Evolutionary conservation across 1,140 invertebrate genomes (phyloP).

Genomic region (Cyclina sinensis): DNA sequence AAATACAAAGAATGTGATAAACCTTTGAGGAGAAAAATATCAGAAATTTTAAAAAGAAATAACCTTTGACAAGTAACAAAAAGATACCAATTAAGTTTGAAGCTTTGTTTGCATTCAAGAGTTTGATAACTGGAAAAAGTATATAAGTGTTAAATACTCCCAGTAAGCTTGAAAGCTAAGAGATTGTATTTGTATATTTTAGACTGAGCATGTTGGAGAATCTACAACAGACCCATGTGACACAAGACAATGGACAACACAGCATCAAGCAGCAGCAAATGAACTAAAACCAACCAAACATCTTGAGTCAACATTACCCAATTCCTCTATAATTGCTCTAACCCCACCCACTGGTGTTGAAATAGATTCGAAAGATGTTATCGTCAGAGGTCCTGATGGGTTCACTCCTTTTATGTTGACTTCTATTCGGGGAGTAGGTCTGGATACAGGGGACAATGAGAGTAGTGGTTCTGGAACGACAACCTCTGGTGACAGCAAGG

Average conservation of each 20-base stretch:
- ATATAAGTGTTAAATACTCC: too few relatives aligned
- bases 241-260: constrained; percentile 95
- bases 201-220: constrained; percentile 70
- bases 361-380: constrained; percentile 80
- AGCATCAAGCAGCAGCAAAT: constrained; percentile 96
- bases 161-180: too few relatives aligned
- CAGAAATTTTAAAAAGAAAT: too few relatives aligned
- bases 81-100: too few relatives aligned
- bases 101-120: too few relatives aligned
- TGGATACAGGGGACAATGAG: constrained; percentile 79
- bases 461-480: constrained; percentile 73
- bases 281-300: constrained; percentile 82
- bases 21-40: too few relatives aligned
- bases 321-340: constrained; percentile 88
- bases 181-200: neutral
- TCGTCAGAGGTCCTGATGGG: constrained; percentile 90
- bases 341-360: constrained; percentile 89
- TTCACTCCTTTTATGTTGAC: constrained; percentile 98
- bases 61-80: too few relatives aligned
- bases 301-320: constrained; percentile 57
- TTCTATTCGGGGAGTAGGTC: constrained; percentile 91
- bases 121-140: too few relatives aligned
- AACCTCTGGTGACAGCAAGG: constrained; percentile 89
- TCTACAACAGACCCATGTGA: constrained; percentile 86
- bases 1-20: too few relatives aligned